These are phyloP conservation scores for Brassicogethes aeneus DNA, from an alignment of 2,888 invertebrate species.

Conservation along the genomic window DNA sequence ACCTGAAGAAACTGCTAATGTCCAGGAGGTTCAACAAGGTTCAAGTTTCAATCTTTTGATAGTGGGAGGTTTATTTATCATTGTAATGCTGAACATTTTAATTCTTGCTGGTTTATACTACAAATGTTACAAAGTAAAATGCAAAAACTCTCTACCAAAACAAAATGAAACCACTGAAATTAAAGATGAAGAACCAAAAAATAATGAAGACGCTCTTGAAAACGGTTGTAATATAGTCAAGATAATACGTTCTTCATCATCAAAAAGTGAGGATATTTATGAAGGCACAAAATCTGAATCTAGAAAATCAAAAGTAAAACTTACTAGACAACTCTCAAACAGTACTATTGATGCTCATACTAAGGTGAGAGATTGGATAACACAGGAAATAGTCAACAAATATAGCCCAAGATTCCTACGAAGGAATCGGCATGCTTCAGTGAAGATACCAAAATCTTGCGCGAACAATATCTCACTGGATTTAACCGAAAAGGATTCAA, in stretches of 20 bases:
- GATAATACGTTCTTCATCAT: constrained; percentile 43
- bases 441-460: constrained; percentile 24
- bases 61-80: constrained; percentile 60
- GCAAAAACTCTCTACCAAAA: constrained; percentile 41
- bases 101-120: constrained; percentile 50
- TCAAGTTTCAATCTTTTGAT: constrained; percentile 50
- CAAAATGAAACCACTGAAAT: constrained; percentile 41
- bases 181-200: constrained; percentile 26
- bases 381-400: constrained; percentile 65
- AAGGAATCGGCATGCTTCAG: constrained; percentile 40
- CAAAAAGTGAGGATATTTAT: constrained; percentile 45
- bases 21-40: constrained; percentile 27
- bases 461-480: constrained; percentile 22
- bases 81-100: constrained; percentile 64
- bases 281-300: constrained; percentile 46
- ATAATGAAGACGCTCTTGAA: constrained; percentile 41
- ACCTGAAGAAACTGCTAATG: constrained; percentile 34
- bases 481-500: constrained; percentile 25
- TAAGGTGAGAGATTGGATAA: constrained; percentile 81
- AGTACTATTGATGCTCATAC: constrained; percentile 80
- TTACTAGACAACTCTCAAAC: constrained; percentile 63
- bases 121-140: constrained; percentile 51
- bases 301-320: constrained; percentile 52
- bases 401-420: constrained; percentile 59
- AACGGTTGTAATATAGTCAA: constrained; percentile 52